These are phyloP conservation scores for Lepidurus apus DNA, from an alignment of 1,140 invertebrate species.

Conservation along the genomic window DNA sequence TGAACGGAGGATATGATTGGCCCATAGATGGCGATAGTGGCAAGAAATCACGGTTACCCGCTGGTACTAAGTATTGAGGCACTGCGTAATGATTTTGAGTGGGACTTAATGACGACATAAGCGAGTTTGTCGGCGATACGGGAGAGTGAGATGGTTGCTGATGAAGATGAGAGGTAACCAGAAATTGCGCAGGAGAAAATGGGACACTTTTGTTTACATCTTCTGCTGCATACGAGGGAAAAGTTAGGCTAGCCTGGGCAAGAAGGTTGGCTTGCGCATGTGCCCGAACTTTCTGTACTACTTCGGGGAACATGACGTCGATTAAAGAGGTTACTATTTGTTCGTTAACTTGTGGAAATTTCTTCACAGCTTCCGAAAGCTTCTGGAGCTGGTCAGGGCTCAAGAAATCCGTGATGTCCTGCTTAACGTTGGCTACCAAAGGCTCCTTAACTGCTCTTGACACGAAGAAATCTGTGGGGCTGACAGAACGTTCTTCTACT, in stretches of 20 bases:
- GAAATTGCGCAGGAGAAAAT: not conserved
- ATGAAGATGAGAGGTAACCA: not conserved
- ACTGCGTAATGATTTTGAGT: no score
- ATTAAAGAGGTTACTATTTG: not conserved
- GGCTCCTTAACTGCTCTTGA: not conserved
- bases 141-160: not conserved
- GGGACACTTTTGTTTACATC: not conserved
- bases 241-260: not conserved
- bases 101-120: no score
- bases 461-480: not conserved
- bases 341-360: not conserved
- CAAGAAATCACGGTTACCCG: no score
- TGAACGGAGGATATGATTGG: no score
- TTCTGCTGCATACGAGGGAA: not conserved
- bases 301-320: not conserved
- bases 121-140: not conserved
- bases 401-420: not conserved
- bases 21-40: no score
- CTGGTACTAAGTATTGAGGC: no score
- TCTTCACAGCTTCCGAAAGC: not conserved
- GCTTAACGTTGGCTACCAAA: not conserved
- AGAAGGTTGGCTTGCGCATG: not conserved
- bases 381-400: not conserved
- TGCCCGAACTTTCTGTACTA: not conserved
- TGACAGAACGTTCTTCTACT: not conserved